Evolutionary conservation across 2,888 invertebrate genomes (phyloP), one percentile per base, ranked within the genome.

Genomic region (Labia minor): DNA sequence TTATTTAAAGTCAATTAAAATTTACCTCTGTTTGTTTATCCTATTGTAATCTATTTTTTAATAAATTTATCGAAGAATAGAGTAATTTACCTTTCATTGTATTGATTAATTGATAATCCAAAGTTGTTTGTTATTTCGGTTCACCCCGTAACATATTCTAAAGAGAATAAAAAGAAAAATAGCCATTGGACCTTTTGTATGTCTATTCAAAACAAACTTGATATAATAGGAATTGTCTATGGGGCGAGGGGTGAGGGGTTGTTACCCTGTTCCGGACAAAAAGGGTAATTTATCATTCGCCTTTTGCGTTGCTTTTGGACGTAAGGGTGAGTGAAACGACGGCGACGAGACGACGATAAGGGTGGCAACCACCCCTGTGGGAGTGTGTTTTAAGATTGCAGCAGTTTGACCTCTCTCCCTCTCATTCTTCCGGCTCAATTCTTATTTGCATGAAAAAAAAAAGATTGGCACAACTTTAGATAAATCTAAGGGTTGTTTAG

Each of bases 151-250:
- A n/a, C 16, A 49, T 49, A 49, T 49, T 49, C 49, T 49, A 49
- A 49, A 49, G 49, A 49, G 49, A 49, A 49, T 49, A 49, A 49
- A 49, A 49, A 49, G 49, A 49, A 49, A 49, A 49, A 49, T 49
- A 49, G 49, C 49, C 49, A 49, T 49, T 49, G 49, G 49, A 2
- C 49, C 49, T 49, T 49, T 49, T 49, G 49, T 49, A 49, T 49
- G 49, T 49, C 49, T 49, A 49, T 49, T 49, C 49, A 49, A 49
- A 49, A 49, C 49, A 49, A 49, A 49, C 49, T 49, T 49, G 49
- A 49, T 49, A 49, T 49, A 49, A 49, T 49, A 49, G 49, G 49
- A 49, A 49, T 49, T 49, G 49, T 49, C 49, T 49, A 11, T 49
- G 49, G 49, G 49, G 49, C 14, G 49, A 49, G 49, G 49, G 49